Percentiles rank a stretch among this genome's conserved stretches.
These are phyloP conservation scores for Cordilura impudica DNA, from an alignment of 2,888 invertebrate genomes.

Conservation along the genomic window DNA sequence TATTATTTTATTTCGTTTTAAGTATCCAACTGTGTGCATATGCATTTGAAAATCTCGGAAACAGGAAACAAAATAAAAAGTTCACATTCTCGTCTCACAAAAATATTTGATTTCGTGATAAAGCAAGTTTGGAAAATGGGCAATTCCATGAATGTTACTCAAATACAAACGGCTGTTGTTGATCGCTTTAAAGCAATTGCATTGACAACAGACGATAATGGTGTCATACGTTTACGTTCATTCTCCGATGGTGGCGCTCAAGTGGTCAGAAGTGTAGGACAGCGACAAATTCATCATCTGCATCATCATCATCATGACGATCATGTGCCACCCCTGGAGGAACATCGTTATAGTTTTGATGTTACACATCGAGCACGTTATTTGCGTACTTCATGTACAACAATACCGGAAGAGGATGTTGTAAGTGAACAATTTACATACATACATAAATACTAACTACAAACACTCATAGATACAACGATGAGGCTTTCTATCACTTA, in stretches of 20 bases:
- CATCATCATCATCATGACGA: slow-evolving; percentile 45
- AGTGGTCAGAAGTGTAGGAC: slow-evolving; percentile 67
- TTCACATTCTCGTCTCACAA: background rate
- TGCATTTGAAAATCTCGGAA: background rate
- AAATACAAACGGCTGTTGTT: slow-evolving; percentile 72
- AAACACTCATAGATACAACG: background rate
- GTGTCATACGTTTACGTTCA: slow-evolving; percentile 72
- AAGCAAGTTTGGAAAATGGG: slow-evolving; percentile 65
- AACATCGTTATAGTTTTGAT: slow-evolving; percentile 72
- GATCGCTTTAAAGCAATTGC: slow-evolving; percentile 73
- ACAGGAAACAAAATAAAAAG: slow-evolving; percentile 3
- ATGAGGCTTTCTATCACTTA: background rate
- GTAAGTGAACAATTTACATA: too few relatives aligned
- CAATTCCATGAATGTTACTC: slow-evolving; percentile 71
- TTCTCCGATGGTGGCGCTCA: slow-evolving; percentile 72
- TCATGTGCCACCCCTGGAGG: slow-evolving; percentile 68
- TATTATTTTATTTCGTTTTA: background rate
- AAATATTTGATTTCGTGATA: slow-evolving; percentile 5
- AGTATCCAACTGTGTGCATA: background rate
- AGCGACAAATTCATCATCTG: slow-evolving; percentile 39
- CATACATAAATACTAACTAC: background rate
- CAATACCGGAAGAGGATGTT: slow-evolving; percentile 74
- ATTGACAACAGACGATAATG: slow-evolving; percentile 72
- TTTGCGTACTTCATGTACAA: slow-evolving; percentile 73
- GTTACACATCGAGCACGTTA: slow-evolving; percentile 71